A percentile compares a stretch with the other conserved stretches of the same genome.
phyloP scores from a whole-genome alignment of 1,140 invertebrate genomes.

The Meteorus sp. region DNA sequence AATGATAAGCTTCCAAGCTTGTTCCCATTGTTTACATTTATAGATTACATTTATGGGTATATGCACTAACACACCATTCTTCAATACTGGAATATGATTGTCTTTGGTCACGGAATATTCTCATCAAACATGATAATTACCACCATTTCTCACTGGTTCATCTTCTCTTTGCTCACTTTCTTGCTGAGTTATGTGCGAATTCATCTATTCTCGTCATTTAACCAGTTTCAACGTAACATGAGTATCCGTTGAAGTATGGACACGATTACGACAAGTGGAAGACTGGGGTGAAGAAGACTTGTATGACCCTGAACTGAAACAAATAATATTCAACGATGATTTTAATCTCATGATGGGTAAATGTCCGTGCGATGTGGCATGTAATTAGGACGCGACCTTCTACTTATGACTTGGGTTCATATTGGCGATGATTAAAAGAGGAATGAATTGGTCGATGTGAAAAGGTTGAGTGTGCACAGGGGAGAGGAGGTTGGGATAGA shows the following conservation, averaged over 20 bases:
- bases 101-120: slow-evolving; percentile 47
- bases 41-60: no score
- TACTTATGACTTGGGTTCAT: no score
- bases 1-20: no score
- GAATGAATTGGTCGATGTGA: no score
- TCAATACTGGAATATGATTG: slow-evolving; percentile 43
- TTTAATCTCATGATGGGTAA: neutral
- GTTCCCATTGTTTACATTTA: no score
- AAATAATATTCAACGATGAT: slow-evolving; percentile 18
- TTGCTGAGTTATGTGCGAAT: neutral
- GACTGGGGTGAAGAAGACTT: slow-evolving; percentile 36
- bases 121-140: slow-evolving; percentile 25
- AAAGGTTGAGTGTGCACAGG: no score
- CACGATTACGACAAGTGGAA: slow-evolving; percentile 34
- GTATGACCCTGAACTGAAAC: slow-evolving; percentile 54
- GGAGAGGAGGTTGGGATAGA: neutral
- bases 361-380: no score
- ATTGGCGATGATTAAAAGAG: no score
- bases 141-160: slow-evolving; percentile 2
- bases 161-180: slow-evolving; percentile 1
- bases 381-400: neutral
- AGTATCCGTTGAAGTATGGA: slow-evolving; percentile 33
- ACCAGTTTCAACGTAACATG: slow-evolving; percentile 9
- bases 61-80: slow-evolving; percentile 1
- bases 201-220: neutral